Evolutionary conservation across 2,113 vertebrate species (phyloP).

Genomic region (Bubalus kerabau): DNA sequence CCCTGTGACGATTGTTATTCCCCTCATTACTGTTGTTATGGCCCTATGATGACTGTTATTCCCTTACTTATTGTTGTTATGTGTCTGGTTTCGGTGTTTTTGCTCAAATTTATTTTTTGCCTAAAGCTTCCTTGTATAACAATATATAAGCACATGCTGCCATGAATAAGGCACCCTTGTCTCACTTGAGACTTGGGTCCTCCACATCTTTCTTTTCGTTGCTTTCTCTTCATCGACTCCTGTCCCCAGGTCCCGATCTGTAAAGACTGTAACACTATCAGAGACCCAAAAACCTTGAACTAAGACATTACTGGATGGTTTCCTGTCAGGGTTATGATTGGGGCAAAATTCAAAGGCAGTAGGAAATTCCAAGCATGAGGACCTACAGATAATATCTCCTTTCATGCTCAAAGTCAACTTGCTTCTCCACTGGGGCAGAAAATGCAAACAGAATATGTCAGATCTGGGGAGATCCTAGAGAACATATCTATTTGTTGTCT

Average conservation of each 20-base stretch:
- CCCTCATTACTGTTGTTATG: neutral
- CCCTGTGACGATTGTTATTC: neutral
- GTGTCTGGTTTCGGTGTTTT: neutral
- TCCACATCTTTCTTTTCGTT: neutral
- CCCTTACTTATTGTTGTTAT: neutral
- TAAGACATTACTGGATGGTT: neutral
- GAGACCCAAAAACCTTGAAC: neutral
- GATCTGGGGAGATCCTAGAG: neutral
- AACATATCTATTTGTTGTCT: neutral
- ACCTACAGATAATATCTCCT: neutral
- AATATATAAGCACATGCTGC: neutral
- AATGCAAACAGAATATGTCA: neutral
- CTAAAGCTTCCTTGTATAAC: neutral
- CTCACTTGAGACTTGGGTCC: neutral
- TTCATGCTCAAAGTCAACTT: neutral
- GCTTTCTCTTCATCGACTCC: fast-evolving
- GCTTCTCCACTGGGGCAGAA: neutral
- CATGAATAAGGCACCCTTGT: neutral
- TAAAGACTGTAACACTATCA: neutral
- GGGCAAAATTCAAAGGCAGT: neutral
- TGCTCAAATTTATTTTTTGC: neutral
- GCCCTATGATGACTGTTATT: neutral
- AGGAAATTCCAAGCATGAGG: neutral
- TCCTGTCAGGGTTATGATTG: neutral
- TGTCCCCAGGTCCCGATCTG: fast-evolving